Evolutionary conservation across 1,140 invertebrate species (phyloP).

Genomic region (Lordiphosa collinella): DNA sequence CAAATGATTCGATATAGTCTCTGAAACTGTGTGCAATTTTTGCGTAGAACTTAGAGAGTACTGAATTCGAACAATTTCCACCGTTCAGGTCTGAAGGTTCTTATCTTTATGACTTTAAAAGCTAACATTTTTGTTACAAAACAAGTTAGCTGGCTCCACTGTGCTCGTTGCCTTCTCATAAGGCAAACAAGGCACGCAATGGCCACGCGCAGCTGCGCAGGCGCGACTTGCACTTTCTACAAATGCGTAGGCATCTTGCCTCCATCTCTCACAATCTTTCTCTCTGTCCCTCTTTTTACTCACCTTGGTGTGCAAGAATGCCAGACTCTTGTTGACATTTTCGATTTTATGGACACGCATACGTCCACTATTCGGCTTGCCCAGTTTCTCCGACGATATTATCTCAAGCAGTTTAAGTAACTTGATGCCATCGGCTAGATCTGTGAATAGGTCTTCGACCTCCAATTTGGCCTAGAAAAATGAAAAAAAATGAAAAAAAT

Average conservation of each 20-base stretch:
- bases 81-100: no score
- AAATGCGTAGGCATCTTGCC: constrained; percentile 56
- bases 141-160: no score
- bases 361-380: constrained; percentile 96
- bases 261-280: constrained; percentile 1
- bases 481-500: constrained; percentile 21
- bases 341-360: constrained; percentile 99
- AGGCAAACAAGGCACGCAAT: constrained; percentile 71
- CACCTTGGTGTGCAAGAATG: constrained; percentile 98
- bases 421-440: constrained; percentile 96
- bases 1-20: no score
- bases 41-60: no score
- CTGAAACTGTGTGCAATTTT: no score
- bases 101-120: no score
- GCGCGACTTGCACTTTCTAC: constrained; percentile 75
- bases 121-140: no score
- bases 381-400: constrained; percentile 98
- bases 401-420: constrained; percentile 98
- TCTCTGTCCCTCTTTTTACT: constrained; percentile 30
- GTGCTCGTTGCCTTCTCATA: constrained; percentile 32
- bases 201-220: constrained; percentile 68
- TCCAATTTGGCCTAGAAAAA: constrained; percentile 91
- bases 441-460: constrained; percentile 97
- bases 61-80: no score
- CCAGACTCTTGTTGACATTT: constrained; percentile 99